A percentile compares a stretch with the other conserved stretches of the same genome.
These are phyloP conservation scores for Tetraneura akinire DNA, from an alignment of 1,140 invertebrate genomes.

Conservation along the genomic window DNA sequence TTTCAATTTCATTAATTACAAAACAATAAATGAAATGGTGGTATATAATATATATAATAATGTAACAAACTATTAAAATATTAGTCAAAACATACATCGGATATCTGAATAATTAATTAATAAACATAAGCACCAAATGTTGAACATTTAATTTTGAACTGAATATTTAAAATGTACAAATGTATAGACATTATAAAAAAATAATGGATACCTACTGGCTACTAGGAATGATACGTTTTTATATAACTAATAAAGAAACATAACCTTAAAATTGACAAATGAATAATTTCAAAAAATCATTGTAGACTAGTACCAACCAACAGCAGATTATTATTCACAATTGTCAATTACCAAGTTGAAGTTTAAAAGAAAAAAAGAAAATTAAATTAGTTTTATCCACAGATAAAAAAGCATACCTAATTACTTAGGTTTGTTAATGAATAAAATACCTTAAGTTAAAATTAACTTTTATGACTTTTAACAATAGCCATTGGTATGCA, in stretches of 20 bases:
- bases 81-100: too few species aligned
- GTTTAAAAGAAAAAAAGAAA: background rate
- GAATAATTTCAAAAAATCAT: background rate
- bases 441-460: constrained; percentile 26
- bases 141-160: background rate
- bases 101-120: too few species aligned
- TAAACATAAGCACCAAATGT: too few species aligned
- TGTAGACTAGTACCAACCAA: too few species aligned
- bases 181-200: background rate
- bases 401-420: background rate
- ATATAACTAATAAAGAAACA: background rate
- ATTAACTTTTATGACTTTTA: constrained; percentile 31
- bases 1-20: too few species aligned
- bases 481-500: constrained; percentile 30
- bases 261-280: constrained; percentile 9
- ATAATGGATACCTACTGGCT: too few species aligned
- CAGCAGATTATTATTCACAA: background rate
- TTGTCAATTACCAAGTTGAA: background rate
- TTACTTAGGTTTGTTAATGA: background rate
- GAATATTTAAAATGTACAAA: background rate
- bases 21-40: too few species aligned
- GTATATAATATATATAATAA: too few species aligned
- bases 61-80: too few species aligned
- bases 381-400: background rate
- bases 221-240: background rate